A percentile compares a stretch with the other conserved stretches of the same genome.
Evolutionary conservation across 2,888 invertebrate genomes (phyloP).

Genomic region (Dyspetes luteomarginatus): DNA sequence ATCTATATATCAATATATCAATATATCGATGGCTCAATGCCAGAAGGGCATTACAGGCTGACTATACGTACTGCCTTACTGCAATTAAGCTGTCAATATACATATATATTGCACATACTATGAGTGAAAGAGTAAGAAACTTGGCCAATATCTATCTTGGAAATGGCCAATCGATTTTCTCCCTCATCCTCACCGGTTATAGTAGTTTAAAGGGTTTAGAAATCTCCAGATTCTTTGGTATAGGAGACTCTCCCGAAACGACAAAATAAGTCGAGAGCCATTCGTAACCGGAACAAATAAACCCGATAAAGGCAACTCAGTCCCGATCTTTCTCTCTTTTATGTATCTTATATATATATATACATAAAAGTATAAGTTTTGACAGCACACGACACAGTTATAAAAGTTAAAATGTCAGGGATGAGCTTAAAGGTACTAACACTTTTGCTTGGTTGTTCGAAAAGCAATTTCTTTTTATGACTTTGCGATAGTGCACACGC

Average conservation of each 20-base stretch:
- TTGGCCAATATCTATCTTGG: conserved; percentile 41
- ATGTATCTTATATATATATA: conserved; percentile 14
- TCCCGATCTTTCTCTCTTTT: not conserved
- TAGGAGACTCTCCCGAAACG: conserved; percentile 44
- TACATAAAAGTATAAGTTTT: conserved; percentile 66
- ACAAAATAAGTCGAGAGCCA: conserved; percentile 62
- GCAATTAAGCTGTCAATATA: not conserved
- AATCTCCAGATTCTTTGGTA: not conserved
- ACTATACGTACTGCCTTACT: not conserved
- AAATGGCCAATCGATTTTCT: conserved; percentile 56
- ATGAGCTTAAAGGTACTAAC: conserved; percentile 41
- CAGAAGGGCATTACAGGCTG: too few species aligned
- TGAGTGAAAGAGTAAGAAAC: conserved; percentile 26
- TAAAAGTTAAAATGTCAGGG: conserved; percentile 67
- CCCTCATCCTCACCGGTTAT: not conserved
- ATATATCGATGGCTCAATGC: too few species aligned
- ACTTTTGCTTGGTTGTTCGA: conserved; percentile 44
- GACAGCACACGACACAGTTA: conserved; percentile 62
- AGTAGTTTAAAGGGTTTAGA: conserved; percentile 36
- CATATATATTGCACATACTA: not conserved
- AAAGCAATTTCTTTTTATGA: not conserved
- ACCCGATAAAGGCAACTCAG: conserved; percentile 59
- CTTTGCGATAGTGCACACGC: conserved; percentile 5
- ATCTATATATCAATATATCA: too few species aligned
- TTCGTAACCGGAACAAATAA: conserved; percentile 66